Evolutionary conservation across 1,140 invertebrate species (phyloP), one percentile per base, ranked within the genome.

Genomic region (Drosophila oshimai): DNA sequence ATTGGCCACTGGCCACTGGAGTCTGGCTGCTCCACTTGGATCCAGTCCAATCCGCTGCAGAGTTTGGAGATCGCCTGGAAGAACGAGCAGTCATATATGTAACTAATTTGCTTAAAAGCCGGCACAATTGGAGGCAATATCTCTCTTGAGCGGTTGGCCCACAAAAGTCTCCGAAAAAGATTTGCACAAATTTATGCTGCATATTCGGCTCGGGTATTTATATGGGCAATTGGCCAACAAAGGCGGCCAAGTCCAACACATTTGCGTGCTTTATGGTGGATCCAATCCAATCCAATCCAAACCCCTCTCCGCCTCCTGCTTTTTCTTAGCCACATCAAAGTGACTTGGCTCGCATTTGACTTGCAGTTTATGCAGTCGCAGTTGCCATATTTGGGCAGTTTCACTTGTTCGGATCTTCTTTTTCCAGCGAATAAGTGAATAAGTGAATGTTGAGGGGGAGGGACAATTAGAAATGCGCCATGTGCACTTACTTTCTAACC

Each of bases 171-270:
- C 31, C 45, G 46, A 64, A 37, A 53, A 83, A 84, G 80, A 86
- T 80, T 76, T 86, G 22, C 22, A 62, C 50, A 79, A 84, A 86
- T 79, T 72, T 84, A 68, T 87, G 80, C 81, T 65, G 42, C 20
- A 80, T 39, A 65, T 64, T 78, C 42, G 50, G 58, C 24, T 29
- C 29, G 36, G 17, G 37, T 55, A 33, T 65, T 80, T 84, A 68
- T 86, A 84, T 84, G 76, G 81, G 75, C 81, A 87, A 61, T 87
- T 60, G 81, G 61, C 80, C 80, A 84, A 86, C 62, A 84, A 84
- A 72, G 75, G 64, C 77, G 74, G 71, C 57, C 80, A 58, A 50
- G 24, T 71, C 51, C 42, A 71, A 74, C 69, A 86, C 79, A 84
- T 84, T 84, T 84, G 74, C 74, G 70, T 71, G 79, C 74, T 77